Evolutionary conservation across 2,797 vertebrate species (phyloP).

Genomic region (Fistularia tabacaria): DNA sequence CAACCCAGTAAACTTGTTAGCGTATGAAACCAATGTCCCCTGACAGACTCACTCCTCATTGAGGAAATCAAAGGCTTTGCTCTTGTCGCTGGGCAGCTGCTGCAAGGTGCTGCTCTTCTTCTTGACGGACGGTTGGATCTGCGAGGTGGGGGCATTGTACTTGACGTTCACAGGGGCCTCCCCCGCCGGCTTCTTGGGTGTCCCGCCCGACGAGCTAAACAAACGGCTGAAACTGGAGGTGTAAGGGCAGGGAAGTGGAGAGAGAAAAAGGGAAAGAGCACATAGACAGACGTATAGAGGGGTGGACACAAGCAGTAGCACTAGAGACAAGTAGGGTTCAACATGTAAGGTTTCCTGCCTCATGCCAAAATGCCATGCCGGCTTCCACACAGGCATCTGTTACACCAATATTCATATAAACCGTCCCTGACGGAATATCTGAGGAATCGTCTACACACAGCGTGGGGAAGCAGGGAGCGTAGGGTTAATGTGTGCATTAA

Average conservation of each 20-base stretch:
- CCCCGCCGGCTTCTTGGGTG: slow-evolving; percentile 84
- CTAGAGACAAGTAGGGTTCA: slow-evolving; percentile 50
- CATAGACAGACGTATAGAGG: slow-evolving; percentile 67
- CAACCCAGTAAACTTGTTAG: too few relatives aligned
- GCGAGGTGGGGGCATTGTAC: slow-evolving; percentile 94
- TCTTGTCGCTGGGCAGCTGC: slow-evolving; percentile 95
- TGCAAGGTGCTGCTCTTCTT: slow-evolving; percentile 95
- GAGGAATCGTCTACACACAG: slow-evolving; percentile 17
- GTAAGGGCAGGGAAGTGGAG: slow-evolving; percentile 49
- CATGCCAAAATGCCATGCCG: slow-evolving; percentile 49
- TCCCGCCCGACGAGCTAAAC: slow-evolving; percentile 89
- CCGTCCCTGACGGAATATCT: slow-evolving; percentile 1
- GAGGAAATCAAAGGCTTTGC: slow-evolving; percentile 97
- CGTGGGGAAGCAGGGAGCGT: slow-evolving; percentile 21
- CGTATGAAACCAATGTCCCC: not conserved
- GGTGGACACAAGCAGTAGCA: slow-evolving; percentile 69
- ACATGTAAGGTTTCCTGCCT: slow-evolving; percentile 41
- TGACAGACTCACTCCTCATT: slow-evolving; percentile 90
- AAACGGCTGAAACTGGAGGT: slow-evolving; percentile 92
- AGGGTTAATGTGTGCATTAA: slow-evolving; percentile 53
- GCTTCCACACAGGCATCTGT: slow-evolving; percentile 17
- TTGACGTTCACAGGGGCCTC: slow-evolving; percentile 93
- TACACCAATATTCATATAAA: slow-evolving; percentile 5
- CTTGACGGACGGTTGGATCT: slow-evolving; percentile 93
- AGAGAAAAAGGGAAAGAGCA: slow-evolving; percentile 18